Conservation (phyloP, 1,140 invertebrate species). For the Trialeurodes vaporariorum region DNA sequence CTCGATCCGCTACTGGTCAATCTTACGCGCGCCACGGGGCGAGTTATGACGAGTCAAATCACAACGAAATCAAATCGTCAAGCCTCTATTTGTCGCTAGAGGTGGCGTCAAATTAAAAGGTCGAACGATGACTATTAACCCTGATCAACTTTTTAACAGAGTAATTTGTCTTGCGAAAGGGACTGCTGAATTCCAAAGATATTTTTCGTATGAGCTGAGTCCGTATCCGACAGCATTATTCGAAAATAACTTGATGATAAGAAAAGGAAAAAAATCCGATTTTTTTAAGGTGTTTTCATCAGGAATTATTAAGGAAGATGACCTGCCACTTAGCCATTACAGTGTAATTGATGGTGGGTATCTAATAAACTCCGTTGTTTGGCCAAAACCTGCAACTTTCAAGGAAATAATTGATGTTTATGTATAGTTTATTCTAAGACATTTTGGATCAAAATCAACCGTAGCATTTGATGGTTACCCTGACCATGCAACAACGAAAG, state of each 20-base stretch:
- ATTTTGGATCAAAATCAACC: conserved; percentile 11
- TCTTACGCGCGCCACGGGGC: too few relatives aligned
- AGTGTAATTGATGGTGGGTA: conserved; percentile 24
- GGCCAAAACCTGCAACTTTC: conserved; percentile 17
- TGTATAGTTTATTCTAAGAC: conserved; percentile 18
- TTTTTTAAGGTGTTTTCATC: conserved; percentile 24
- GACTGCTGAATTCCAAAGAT: too few relatives aligned
- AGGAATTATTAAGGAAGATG: not conserved
- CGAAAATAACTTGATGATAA: conserved; percentile 33
- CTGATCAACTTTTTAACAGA: too few relatives aligned
- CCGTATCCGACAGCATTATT: too few relatives aligned
- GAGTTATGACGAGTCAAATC: too few relatives aligned
- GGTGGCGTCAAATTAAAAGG: too few relatives aligned
- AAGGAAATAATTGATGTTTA: conserved; percentile 17
- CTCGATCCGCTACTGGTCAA: too few relatives aligned
- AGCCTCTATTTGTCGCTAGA: too few relatives aligned
- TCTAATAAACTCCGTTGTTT: conserved; percentile 22
- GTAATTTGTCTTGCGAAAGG: too few relatives aligned
- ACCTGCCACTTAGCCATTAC: not conserved
- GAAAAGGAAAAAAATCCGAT: conserved; percentile 31
- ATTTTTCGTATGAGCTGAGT: too few relatives aligned
- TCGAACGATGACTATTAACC: too few relatives aligned
- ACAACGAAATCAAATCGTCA: too few relatives aligned
- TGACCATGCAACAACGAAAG: not conserved
- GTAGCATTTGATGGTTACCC: conserved; percentile 24